phyloP scores from a whole-genome alignment of 2,888 invertebrate genomes.

The Cryptocephalus moraei region DNA sequence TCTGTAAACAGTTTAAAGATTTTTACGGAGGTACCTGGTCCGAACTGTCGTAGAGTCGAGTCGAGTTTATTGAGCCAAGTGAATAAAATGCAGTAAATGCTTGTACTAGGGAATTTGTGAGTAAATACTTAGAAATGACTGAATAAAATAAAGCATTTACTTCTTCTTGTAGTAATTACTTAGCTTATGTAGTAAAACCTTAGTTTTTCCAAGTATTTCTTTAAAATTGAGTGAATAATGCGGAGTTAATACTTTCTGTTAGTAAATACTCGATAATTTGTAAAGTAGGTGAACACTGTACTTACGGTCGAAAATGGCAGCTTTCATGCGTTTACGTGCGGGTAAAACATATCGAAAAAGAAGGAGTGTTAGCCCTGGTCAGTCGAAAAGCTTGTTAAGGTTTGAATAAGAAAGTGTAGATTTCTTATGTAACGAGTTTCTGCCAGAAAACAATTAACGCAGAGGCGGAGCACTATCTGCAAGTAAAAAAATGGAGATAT shows the following conservation, averaged over 20 bases:
- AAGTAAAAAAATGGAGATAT: slow-evolving; percentile 5
- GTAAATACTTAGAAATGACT: slow-evolving; percentile 8
- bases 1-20: no score
- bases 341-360: slow-evolving; percentile 6
- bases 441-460: slow-evolving; percentile 6
- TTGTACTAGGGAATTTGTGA: slow-evolving; percentile 4
- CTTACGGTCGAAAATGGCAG: slow-evolving; percentile 6
- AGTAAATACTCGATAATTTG: no score
- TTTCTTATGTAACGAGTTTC: no score
- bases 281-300: slow-evolving; percentile 6
- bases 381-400: slow-evolving; percentile 7
- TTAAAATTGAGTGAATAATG: slow-evolving; percentile 5
- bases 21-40: no score
- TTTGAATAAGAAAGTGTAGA: slow-evolving; percentile 6
- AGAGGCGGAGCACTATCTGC: slow-evolving; percentile 6
- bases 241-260: slow-evolving; percentile 3
- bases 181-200: slow-evolving; percentile 7
- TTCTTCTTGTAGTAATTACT: slow-evolving; percentile 8
- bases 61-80: no score
- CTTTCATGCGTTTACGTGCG: slow-evolving; percentile 6
- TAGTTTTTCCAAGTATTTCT: slow-evolving; percentile 5
- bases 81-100: slow-evolving; percentile 2
- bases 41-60: no score
- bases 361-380: slow-evolving; percentile 5
- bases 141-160: slow-evolving; percentile 8